phyloP scores from a whole-genome alignment of 2,888 invertebrate species.

The Stictocephala bisonia region DNA sequence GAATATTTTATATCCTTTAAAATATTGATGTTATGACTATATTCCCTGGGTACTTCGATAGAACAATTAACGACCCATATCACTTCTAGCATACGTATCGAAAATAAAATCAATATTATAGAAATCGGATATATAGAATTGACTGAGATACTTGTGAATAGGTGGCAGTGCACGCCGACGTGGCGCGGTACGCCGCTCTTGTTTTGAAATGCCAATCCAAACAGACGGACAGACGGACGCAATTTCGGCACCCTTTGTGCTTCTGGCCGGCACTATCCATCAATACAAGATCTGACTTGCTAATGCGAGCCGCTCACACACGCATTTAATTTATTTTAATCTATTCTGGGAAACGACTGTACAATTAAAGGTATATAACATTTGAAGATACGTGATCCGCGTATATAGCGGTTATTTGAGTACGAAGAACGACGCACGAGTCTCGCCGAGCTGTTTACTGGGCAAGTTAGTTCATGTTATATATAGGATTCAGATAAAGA shows the following conservation, averaged over 20 bases:
- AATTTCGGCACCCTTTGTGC: conserved; percentile 41
- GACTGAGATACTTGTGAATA: not conserved
- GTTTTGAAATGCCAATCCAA: conserved; percentile 43
- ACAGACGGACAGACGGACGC: conserved; percentile 37
- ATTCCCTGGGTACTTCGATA: not conserved
- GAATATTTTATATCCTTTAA: no score
- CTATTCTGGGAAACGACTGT: conserved; percentile 45
- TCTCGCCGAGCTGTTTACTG: no score
- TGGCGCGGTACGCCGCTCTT: not conserved
- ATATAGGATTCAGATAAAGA: no score
- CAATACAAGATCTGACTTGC: conserved; percentile 43
- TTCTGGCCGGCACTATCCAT: conserved; percentile 30
- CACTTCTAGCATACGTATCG: conserved; percentile 19
- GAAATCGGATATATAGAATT: no score
- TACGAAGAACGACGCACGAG: no score
- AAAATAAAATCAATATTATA: no score
- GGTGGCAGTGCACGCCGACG: conserved; percentile 5
- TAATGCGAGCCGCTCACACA: conserved; percentile 42
- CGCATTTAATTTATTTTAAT: conserved; percentile 49
- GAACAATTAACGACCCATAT: conserved; percentile 1
- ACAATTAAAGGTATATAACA: conserved; percentile 47
- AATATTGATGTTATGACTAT: no score
- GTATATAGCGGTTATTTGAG: conserved; percentile 26
- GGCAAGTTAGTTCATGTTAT: no score
- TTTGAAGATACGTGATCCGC: conserved; percentile 35